These are phyloP conservation scores for Steinernema carpocapsae DNA, from an alignment of 2,888 invertebrate genomes.

Conservation along the genomic window DNA sequence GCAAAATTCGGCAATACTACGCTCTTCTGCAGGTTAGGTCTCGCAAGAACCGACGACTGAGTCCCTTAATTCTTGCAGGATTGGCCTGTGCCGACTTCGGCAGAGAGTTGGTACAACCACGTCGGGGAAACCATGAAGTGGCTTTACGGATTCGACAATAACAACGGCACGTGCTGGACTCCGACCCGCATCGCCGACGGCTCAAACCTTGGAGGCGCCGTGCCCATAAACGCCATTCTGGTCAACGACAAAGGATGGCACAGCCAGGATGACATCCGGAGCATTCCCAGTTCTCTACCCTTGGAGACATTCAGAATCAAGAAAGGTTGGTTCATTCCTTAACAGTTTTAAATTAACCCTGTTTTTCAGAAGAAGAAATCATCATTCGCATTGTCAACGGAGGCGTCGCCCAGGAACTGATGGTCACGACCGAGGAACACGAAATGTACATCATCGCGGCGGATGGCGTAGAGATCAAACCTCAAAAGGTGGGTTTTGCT, in stretches of 20 bases:
- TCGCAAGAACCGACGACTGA: not conserved
- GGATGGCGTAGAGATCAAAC: conserved; percentile 62
- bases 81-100: conserved; percentile 52
- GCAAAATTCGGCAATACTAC: conserved; percentile 47
- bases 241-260: conserved; percentile 65
- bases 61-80: conserved; percentile 49
- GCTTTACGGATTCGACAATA: conserved; percentile 62
- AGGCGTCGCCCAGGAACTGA: conserved; percentile 61
- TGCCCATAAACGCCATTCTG: conserved; percentile 63
- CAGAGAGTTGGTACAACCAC: conserved; percentile 55
- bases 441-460: conserved; percentile 58
- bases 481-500: conserved; percentile 46
- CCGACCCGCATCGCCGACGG: conserved; percentile 63
- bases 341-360: conserved; percentile 27
- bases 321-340: conserved; percentile 39
- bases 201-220: conserved; percentile 62
- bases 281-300: conserved; percentile 51
- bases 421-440: conserved; percentile 62
- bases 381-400: conserved; percentile 62
- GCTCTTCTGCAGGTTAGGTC: conserved; percentile 48
- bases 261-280: conserved; percentile 52
- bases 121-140: conserved; percentile 64
- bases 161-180: conserved; percentile 57
- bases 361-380: conserved; percentile 47
- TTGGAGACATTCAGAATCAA: conserved; percentile 56